Conservation (phyloP, 2,113 vertebrate genomes). For the Spea multiplicata region DNA sequence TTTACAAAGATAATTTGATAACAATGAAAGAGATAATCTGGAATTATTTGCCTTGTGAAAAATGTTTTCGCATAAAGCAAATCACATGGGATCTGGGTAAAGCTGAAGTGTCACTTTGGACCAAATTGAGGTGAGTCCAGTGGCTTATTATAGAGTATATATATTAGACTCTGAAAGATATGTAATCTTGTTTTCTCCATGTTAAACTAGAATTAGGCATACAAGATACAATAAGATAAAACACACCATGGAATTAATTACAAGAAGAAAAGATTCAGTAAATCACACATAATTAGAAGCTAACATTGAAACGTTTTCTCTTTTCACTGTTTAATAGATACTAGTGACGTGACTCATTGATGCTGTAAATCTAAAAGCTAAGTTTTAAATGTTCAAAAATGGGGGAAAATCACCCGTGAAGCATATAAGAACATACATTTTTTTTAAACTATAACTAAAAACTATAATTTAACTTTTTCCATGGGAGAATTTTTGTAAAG, state of each 20-base stretch:
- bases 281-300: background rate
- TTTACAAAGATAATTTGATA: slow-evolving; percentile 35
- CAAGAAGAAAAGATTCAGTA: background rate
- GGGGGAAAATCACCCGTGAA: too few species aligned
- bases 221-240: background rate
- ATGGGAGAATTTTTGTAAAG: too few species aligned
- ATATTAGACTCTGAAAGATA: slow-evolving; percentile 2
- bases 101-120: background rate
- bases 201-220: background rate
- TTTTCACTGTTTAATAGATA: too few species aligned
- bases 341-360: too few species aligned
- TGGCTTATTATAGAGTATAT: background rate
- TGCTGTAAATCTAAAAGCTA: too few species aligned
- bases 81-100: background rate
- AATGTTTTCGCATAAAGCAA: slow-evolving; percentile 3
- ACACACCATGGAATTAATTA: background rate
- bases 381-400: too few species aligned
- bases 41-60: slow-evolving; percentile 25
- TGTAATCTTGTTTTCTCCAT: background rate
- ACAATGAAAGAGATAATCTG: slow-evolving; percentile 36
- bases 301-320: too few species aligned
- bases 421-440: too few species aligned
- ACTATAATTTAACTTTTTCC: too few species aligned
- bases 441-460: too few species aligned
- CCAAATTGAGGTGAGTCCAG: background rate